Evolutionary conservation across 2,888 invertebrate species (phyloP), one percentile per base, ranked within the genome.

Genomic region (Plagiodera versicolora): DNA sequence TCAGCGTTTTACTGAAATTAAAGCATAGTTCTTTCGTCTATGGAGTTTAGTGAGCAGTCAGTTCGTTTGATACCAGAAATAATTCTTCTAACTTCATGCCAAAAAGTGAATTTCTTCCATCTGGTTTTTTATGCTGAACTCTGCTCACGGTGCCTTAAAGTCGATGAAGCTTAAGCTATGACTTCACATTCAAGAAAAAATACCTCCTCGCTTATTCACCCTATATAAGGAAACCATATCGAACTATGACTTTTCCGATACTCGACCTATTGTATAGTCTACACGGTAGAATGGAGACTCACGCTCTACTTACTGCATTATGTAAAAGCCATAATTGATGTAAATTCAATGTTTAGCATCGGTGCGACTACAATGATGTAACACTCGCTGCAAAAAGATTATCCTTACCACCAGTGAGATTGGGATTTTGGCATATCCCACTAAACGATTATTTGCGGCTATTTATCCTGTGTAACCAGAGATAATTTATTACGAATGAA

Each of bases 311-410:
- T 79, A 78, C 74, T 66, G 54, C 64, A 56, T 77, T 76, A 77
- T 76, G 79, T 78, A 78, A 78, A 76, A 67, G 72, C 72, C 72
- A 73, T 77, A 78, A 79, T 79, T 77, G 77, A 77, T 75, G 79
- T 77, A 76, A 78, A 77, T 77, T 77, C 75, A 72, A 75, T 74
- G 73, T 75, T 77, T 75, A 75, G 73, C 74, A 74, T 76, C 74
- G 72, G 70, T 68, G 72, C 68, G 72, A 69, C 71, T 75, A 71
- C 47, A 39, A 49, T 67, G 65, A 63, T 60, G 67, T 50, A 67
- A 67, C 55, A 32, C 48, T 53, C 59, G 50, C 59, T 48, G 61
- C 55, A 61, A 56, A 58, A 52, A 54, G 50, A 61, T 65, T 63
- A 66, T 59, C 3, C 24, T 24, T 24, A 24, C 24, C 58, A 49